These are phyloP conservation scores for Hylaea fasciaria DNA, from an alignment of 2,888 invertebrate species.

Conservation along the genomic window DNA sequence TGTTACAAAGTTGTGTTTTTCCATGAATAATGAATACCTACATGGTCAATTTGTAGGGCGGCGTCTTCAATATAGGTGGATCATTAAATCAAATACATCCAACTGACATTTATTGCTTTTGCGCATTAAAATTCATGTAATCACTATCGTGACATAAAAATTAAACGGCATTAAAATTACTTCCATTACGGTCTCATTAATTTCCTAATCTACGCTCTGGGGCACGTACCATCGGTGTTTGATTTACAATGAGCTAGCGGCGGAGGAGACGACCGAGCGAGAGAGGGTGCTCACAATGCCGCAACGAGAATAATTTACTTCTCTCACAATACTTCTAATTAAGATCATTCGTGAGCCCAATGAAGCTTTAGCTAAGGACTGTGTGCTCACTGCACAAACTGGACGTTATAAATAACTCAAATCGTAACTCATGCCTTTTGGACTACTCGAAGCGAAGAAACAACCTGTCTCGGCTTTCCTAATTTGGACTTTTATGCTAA, in stretches of 20 bases:
- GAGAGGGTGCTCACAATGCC: slow-evolving; percentile 59
- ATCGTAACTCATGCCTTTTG: slow-evolving; percentile 74
- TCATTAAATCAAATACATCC: slow-evolving; percentile 66
- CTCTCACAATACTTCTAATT: slow-evolving; percentile 82
- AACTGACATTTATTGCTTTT: slow-evolving; percentile 72
- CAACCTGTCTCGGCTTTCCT: slow-evolving; percentile 34
- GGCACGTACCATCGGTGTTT: slow-evolving; percentile 68
- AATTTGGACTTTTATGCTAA: slow-evolving; percentile 53
- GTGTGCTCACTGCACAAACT: slow-evolving; percentile 69
- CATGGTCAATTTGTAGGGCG: slow-evolving; percentile 64
- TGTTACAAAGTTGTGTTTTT: slow-evolving; percentile 45
- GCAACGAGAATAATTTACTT: slow-evolving; percentile 73
- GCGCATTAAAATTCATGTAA: slow-evolving; percentile 77
- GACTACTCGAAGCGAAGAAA: slow-evolving; percentile 60
- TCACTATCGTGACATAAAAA: slow-evolving; percentile 68
- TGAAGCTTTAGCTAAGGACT: slow-evolving; percentile 68
- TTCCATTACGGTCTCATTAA: slow-evolving; percentile 80
- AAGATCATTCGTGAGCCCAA: slow-evolving; percentile 80
- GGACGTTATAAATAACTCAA: slow-evolving; percentile 81
- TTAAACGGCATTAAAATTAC: slow-evolving; percentile 73
- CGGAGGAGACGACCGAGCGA: slow-evolving; percentile 34
- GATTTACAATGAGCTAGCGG: slow-evolving; percentile 68
- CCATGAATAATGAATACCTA: slow-evolving; percentile 62
- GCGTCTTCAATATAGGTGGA: slow-evolving; percentile 63
- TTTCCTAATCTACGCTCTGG: slow-evolving; percentile 76